A percentile compares a stretch with the other conserved stretches of the same genome.
These are phyloP conservation scores for Drosophila seclusa DNA, from an alignment of 2,888 invertebrate species.

Conservation along the genomic window DNA sequence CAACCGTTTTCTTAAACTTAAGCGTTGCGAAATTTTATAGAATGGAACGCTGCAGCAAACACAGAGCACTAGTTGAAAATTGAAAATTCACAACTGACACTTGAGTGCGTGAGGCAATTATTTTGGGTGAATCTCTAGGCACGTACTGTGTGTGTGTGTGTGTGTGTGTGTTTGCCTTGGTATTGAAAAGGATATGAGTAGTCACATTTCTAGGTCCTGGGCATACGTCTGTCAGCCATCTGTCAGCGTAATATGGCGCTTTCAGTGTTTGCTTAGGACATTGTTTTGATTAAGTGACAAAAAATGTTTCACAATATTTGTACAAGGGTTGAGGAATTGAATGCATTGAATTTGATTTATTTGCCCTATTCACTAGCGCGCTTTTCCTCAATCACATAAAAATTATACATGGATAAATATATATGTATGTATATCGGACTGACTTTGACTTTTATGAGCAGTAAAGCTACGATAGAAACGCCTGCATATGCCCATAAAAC, in stretches of 20 bases:
- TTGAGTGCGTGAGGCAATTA: slow-evolving; percentile 7
- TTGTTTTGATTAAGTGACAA: slow-evolving; percentile 72
- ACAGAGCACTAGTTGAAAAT: slow-evolving; percentile 45
- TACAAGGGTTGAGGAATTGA: slow-evolving; percentile 63
- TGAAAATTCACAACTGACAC: slow-evolving; percentile 59
- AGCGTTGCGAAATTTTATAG: slow-evolving; percentile 11
- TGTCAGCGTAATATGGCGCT: slow-evolving; percentile 4
- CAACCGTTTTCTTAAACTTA: slow-evolving; percentile 46
- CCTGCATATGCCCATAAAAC: slow-evolving; percentile 57
- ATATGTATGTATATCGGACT: slow-evolving; percentile 16
- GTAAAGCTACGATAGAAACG: slow-evolving; percentile 70
- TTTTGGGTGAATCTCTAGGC: slow-evolving; percentile 41
- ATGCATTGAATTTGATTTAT: slow-evolving; percentile 64
- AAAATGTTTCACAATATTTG: slow-evolving; percentile 64
- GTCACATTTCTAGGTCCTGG: slow-evolving; percentile 1
- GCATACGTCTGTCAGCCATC: slow-evolving; percentile 28
- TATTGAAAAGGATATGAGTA: slow-evolving; percentile 46
- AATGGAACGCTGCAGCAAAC: slow-evolving; percentile 19
- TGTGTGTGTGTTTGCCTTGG: slow-evolving; percentile 31
- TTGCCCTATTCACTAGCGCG: slow-evolving; percentile 27
- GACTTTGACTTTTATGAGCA: slow-evolving; percentile 61
- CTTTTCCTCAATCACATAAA: slow-evolving; percentile 36
- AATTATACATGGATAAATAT: slow-evolving; percentile 13
- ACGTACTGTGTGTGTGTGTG: slow-evolving; percentile 54
- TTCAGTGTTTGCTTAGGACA: slow-evolving; percentile 71